phyloP scores from a whole-genome alignment of 2,113 vertebrate species.

The Ochotona curzoniae region DNA sequence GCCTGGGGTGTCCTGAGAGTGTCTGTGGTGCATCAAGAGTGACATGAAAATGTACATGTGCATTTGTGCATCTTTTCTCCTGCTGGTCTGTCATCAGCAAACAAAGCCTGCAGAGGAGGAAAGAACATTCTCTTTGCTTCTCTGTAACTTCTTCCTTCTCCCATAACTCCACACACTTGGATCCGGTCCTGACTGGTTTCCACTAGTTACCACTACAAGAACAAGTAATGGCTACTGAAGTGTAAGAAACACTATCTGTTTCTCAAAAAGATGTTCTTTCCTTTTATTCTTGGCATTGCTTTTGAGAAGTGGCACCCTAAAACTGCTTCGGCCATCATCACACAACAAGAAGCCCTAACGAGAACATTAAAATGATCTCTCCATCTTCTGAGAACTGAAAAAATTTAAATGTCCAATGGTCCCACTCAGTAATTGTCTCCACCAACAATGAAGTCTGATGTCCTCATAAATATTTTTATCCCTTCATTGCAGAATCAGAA shows the following conservation, averaged over 20 bases:
- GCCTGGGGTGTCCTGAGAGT: no score
- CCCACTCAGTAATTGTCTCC: neutral
- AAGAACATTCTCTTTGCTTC: neutral
- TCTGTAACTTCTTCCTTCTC: no score
- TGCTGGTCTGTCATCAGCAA: neutral
- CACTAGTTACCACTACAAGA: neutral
- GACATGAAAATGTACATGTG: neutral
- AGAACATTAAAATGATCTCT: neutral
- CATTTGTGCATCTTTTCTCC: neutral
- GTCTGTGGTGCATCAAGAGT: neutral
- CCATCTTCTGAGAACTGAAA: neutral
- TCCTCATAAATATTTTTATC: neutral
- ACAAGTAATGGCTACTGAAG: neutral
- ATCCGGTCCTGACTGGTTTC: no score
- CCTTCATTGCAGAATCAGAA: neutral
- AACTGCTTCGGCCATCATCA: neutral
- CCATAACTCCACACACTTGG: neutral
- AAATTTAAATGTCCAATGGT: neutral
- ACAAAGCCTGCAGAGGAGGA: neutral
- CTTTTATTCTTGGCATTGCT: neutral
- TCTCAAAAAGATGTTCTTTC: neutral
- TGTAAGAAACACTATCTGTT: neutral
- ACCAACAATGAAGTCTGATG: neutral
- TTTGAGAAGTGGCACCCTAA: neutral
- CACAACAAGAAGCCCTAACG: neutral